Evolutionary conservation across 2,888 invertebrate species (phyloP), one percentile per base, ranked within the genome.

Genomic region (Platypus cylindrus): DNA sequence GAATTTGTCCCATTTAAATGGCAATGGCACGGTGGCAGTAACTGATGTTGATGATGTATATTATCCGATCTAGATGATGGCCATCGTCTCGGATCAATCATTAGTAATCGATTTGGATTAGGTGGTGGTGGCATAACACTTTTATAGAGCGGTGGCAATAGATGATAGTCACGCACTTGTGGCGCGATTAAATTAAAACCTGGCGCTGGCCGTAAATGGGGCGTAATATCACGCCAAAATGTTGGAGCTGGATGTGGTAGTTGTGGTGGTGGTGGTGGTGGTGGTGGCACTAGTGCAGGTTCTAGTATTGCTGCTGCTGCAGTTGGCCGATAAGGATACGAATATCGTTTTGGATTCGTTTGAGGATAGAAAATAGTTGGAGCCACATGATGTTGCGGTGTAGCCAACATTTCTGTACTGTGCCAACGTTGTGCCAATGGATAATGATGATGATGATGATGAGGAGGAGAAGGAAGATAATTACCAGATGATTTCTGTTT

Each of bases 301-400:
- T 65, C 67, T 12, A 31, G 32, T 42, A 25, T n/a, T n/a, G n/a
- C n/a, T n/a, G n/a, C n/a, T n/a, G n/a, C n/a, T n/a, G n/a, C n/a
- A n/a, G n/a, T n/a, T n/a, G 48, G 53, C 12, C 49, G 48, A 36
- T 51, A 57, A 24, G 53, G 54, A 39, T 53, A 54, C 3, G 52
- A 65, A 54, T 66, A 66, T 53, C 65, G 65, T 3, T 67, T 47
- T 3, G 45, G 38, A 23, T 67, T 65, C 3, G 25, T 15, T 34
- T 25, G 43, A 11, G 35, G 36, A 34, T 60, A 45, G 17, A 41
- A 59, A 33, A 60, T 55, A 5, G 40, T 24, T 29, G 57, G 53
- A 75, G 78, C 78, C 40, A 76, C 74, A 48, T 77, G 68, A n/a
- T n/a, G n/a, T n/a, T n/a, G n/a, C n/a, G n/a, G n/a, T 15, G 60